Percentiles rank a stretch among this genome's conserved stretches.
Evolutionary conservation across 2,797 vertebrate species (phyloP).

Genomic region (Tamandua tetradactyla): DNA sequence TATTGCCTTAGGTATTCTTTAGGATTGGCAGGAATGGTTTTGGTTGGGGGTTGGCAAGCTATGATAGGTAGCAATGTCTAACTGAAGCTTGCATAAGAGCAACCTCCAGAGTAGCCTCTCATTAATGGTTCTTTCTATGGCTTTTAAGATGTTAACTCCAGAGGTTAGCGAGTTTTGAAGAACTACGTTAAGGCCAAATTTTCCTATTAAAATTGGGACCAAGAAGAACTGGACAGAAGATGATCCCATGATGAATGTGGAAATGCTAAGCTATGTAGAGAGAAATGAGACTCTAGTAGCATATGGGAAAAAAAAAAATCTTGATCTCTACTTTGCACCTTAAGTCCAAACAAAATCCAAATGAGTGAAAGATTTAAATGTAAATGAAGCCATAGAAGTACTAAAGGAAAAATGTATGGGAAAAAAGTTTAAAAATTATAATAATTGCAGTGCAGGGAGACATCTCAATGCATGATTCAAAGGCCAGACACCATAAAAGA

Average conservation of each 20-base stretch:
- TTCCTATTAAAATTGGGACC: not conserved
- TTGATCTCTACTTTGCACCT: not conserved
- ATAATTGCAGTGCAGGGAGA: not conserved
- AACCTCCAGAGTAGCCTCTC: too few relatives aligned
- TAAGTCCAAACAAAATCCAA: constrained; percentile 6
- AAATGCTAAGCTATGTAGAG: not conserved
- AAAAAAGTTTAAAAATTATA: too few relatives aligned
- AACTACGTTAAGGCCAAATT: not conserved
- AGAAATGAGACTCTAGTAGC: not conserved
- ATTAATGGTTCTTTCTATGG: too few relatives aligned
- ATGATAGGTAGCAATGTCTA: too few relatives aligned
- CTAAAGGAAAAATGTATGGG: not conserved
- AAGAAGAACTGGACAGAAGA: constrained; percentile 29
- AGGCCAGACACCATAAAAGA: not conserved
- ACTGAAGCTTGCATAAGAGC: too few relatives aligned
- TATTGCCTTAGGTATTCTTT: too few relatives aligned
- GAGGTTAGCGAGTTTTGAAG: not conserved
- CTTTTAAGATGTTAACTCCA: not conserved
- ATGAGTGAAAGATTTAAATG: not conserved
- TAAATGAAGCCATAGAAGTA: not conserved
- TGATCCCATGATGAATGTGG: not conserved
- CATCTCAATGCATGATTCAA: not conserved
- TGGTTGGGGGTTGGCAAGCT: too few relatives aligned
- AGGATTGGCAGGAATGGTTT: too few relatives aligned
- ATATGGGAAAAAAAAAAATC: not conserved